A percentile compares a stretch with the other conserved stretches of the same genome.
These are phyloP conservation scores for Trogon surrucura DNA, from an alignment of 2,113 vertebrate genomes.

Conservation along the genomic window DNA sequence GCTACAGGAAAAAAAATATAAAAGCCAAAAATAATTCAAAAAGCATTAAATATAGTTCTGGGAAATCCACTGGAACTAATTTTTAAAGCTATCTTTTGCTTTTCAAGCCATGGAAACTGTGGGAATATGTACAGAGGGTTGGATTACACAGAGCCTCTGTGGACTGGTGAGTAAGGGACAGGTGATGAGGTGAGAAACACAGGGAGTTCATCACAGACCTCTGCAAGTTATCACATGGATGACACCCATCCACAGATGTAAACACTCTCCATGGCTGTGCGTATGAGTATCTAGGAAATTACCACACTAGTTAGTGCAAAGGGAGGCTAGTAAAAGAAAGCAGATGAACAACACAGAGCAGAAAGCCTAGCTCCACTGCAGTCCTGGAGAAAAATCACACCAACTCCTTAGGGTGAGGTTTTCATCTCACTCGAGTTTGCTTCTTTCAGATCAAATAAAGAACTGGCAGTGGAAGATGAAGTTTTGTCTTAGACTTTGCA, in stretches of 20 bases:
- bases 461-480: not conserved
- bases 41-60: not conserved
- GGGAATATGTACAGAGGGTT: not conserved
- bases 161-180: not conserved
- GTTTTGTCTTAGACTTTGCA: not conserved
- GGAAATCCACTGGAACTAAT: not conserved
- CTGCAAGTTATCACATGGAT: not conserved
- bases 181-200: not conserved
- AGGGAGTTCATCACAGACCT: not conserved
- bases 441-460: slow-evolving; percentile 27
- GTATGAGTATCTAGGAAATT: not conserved
- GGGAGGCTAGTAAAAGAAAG: not conserved
- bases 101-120: not conserved
- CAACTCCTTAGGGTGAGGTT: not conserved
- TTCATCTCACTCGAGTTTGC: not conserved
- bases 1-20: slow-evolving; percentile 14
- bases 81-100: not conserved
- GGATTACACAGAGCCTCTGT: not conserved
- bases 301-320: not conserved
- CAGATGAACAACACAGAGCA: not conserved
- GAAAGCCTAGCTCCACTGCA: not conserved
- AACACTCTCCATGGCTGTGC: not conserved
- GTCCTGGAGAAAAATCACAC: not conserved
- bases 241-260: not conserved
- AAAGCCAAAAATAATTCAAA: not conserved